Evolutionary conservation across 2,888 invertebrate species (phyloP), one percentile per base, ranked within the genome.

Genomic region (Protodeltote pygarga): DNA sequence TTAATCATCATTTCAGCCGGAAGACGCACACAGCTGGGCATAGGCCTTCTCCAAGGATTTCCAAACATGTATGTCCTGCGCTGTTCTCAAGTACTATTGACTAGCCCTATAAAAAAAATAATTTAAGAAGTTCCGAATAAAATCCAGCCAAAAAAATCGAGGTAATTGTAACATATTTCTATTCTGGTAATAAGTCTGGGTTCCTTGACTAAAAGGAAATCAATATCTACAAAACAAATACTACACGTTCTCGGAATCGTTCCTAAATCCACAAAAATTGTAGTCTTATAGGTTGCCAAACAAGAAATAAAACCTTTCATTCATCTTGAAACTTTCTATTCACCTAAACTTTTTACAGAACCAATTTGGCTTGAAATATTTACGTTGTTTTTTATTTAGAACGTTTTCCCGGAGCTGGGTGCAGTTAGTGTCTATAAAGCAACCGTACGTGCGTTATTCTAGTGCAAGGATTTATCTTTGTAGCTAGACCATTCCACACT

Each of bases 401-500:
- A 41, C 52, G 27, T 50, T 60, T 58, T 42, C 31, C 25, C 31
- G 25, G 27, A 32, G 17, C 23, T 21, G 27, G 47, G 21, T 52
- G 15, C 51, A 31, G 42, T 48, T 62, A 40, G 37, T 53, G 38
- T 49, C 46, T 47, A 15, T 57, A 39, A 54, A 60, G 28, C 34
- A 50, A 42, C 41, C 19, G 50, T 54, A 52, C 65, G 65, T 67
- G 71, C 62, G 61, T 71, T 72, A 59, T 65, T 65, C 59, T 63
- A 44, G 50, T 61, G 59, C 61, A 49, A 63, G 68, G 77, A 82
- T 81, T 83, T 83, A 83, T 85, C 67, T 71, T 67, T 57, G 58
- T 60, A 75, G 73, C 76, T 77, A 79, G 77, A 77, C 73, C 74
- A 77, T 81, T 81, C 76, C 71, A 74, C 79, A 79, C 81, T 87